Percentiles rank a stretch among this genome's conserved stretches.
phyloP scores from a whole-genome alignment of 2,888 invertebrate genomes.

The Sepiola atlantica region DNA sequence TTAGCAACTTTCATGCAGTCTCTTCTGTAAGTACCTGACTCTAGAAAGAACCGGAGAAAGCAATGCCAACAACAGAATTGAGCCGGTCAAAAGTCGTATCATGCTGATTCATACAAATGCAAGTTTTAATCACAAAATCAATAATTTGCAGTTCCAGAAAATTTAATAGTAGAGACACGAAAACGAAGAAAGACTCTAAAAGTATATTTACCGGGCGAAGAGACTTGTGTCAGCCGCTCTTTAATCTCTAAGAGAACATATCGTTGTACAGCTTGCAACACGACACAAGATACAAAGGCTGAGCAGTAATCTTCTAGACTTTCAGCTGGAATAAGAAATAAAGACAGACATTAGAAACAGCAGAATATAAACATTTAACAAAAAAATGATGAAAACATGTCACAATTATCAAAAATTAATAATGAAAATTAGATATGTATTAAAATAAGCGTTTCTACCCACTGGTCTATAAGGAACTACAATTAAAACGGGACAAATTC shows the following conservation, averaged over 20 bases:
- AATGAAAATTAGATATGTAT: background rate
- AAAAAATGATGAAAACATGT: background rate
- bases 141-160: no score
- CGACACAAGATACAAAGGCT: constrained; percentile 45
- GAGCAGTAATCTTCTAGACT: constrained; percentile 44
- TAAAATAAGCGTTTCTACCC: no score
- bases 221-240: background rate
- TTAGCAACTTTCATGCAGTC: no score
- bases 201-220: background rate
- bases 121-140: no score
- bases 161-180: no score
- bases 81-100: no score
- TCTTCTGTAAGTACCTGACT: no score
- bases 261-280: constrained; percentile 39
- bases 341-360: background rate
- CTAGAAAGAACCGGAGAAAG: no score
- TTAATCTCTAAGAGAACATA: constrained; percentile 39
- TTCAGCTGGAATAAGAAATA: constrained; percentile 32
- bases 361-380: background rate
- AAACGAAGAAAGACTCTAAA: background rate
- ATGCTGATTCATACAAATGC: no score
- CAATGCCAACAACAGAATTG: no score
- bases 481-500: no score
- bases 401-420: background rate
- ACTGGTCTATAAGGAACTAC: no score